Evolutionary conservation across 2,113 vertebrate species (phyloP).

Genomic region (Brachyhypopomus occidentalis): DNA sequence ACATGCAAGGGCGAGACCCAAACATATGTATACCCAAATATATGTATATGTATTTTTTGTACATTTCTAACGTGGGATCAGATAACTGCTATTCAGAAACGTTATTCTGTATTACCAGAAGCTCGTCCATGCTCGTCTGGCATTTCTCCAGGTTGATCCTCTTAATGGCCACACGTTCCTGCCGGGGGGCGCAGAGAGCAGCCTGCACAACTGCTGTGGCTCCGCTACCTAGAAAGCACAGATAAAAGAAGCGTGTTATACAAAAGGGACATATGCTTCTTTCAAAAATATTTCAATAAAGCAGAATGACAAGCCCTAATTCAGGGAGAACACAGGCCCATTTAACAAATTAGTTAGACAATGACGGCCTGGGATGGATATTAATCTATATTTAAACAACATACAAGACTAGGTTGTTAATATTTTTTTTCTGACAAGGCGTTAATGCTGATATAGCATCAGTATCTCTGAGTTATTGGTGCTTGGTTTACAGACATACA

Average conservation of each 20-base stretch:
- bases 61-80: conserved; percentile 26
- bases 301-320: not conserved
- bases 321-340: no score
- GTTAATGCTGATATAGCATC: not conserved
- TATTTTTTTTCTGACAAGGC: not conserved
- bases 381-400: no score
- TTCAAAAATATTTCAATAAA: not conserved
- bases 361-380: no score
- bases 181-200: conserved; percentile 91
- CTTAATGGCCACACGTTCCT: conserved; percentile 98
- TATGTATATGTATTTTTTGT: not conserved
- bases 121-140: conserved; percentile 99
- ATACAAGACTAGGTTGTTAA: no score
- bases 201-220: conserved; percentile 98
- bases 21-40: not conserved
- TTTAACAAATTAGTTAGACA: no score
- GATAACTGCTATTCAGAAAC: conserved; percentile 59
- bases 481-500: not conserved
- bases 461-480: not conserved
- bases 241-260: conserved; percentile 47
- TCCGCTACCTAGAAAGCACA: conserved; percentile 85
- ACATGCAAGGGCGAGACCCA: no score
- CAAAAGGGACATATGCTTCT: not conserved
- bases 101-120: conserved; percentile 84
- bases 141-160: conserved; percentile 99